Evolutionary conservation across 2,888 invertebrate genomes (phyloP).

Genomic region (Leistus spinibarbis): DNA sequence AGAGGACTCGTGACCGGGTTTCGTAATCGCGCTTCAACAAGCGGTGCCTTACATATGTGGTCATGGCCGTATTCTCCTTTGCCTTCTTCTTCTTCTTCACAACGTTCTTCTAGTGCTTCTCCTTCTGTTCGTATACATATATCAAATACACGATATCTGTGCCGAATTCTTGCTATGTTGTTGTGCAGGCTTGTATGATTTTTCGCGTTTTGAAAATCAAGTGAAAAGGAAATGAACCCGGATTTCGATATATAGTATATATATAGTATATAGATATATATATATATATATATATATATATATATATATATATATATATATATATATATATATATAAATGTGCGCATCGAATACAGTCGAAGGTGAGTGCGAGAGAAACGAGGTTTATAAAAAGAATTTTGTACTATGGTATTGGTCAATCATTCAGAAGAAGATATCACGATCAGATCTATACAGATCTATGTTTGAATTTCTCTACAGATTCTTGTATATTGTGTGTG

Average conservation of each 20-base stretch:
- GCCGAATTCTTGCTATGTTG: neutral
- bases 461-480: too few relatives aligned
- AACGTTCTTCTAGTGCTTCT: neutral
- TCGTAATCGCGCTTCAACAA: conserved; percentile 1
- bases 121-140: neutral
- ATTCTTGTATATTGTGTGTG: too few relatives aligned
- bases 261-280: too few relatives aligned
- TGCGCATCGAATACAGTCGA: neutral
- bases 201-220: conserved; percentile 7
- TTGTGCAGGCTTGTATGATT: neutral
- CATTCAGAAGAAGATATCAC: neutral
- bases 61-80: neutral
- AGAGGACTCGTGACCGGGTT: conserved; percentile 31
- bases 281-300: neutral
- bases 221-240: conserved; percentile 1
- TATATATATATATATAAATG: neutral
- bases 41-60: neutral
- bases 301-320: neutral
- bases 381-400: neutral
- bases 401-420: neutral
- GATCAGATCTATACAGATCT: too few relatives aligned
- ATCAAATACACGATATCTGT: neutral
- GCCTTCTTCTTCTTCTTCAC: neutral
- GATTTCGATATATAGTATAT: neutral
- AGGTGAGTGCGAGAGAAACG: neutral